phyloP scores from a whole-genome alignment of 2,113 vertebrate genomes.

The Urocynchramus pylzowi region DNA sequence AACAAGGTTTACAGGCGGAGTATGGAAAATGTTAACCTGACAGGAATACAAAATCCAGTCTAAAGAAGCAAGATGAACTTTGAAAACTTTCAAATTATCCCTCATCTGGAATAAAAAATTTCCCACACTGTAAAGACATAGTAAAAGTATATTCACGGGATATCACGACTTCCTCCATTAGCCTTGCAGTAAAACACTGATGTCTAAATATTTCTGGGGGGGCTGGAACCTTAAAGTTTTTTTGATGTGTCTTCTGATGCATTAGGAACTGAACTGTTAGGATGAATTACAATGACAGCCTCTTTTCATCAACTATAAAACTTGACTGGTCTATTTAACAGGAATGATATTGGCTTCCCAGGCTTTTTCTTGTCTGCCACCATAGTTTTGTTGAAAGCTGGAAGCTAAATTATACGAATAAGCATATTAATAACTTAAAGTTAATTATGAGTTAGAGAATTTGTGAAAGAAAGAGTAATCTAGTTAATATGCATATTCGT shows the following conservation, averaged over 20 bases:
- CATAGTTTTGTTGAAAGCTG: neutral
- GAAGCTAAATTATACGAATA: constrained; percentile 65
- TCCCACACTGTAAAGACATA: neutral
- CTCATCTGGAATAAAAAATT: neutral
- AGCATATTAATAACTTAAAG: constrained; percentile 52
- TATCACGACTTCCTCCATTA: neutral
- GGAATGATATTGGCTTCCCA: neutral
- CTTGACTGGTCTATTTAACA: neutral
- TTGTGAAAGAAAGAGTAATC: neutral
- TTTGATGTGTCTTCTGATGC: neutral
- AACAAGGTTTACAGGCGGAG: neutral
- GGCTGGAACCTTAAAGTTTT: neutral
- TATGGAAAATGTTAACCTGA: neutral
- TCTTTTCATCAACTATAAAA: neutral
- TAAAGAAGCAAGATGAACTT: neutral
- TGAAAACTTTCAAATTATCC: neutral
- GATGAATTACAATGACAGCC: neutral
- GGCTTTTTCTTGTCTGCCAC: neutral
- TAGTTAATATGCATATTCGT: constrained; percentile 65
- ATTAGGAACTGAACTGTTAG: neutral
- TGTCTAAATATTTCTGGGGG: neutral
- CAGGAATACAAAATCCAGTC: neutral
- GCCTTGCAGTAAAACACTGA: neutral
- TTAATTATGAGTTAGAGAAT: neutral
- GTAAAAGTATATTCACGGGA: neutral